Base-by-base conservation (phyloP, 1,140 invertebrate species). In the Rhyzopertha dominica region DNA sequence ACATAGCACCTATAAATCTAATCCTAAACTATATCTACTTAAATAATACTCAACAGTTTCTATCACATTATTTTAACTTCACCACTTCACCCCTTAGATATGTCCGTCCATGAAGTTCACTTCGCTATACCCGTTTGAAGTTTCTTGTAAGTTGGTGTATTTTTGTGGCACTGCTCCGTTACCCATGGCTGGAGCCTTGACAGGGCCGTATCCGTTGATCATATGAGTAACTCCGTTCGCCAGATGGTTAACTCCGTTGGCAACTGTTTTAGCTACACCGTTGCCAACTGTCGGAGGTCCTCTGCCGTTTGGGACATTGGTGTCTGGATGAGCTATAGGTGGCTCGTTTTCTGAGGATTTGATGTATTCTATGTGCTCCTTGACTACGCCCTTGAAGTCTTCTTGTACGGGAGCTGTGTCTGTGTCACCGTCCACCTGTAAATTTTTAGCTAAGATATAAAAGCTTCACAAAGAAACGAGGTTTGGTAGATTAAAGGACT, bases 361-460 rank as follows among this genome's bases (percentile, higher is more conserved):
- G 5, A 76, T 62, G 16, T 74, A 73, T 41, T 76, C 70, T 63
- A 81, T 76, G 46, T 84, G 72, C 54, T 84, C 76, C 28, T 77
- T 69, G 13, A 88, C 71, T 0, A 82, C 75, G n/a, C 74, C 70
- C 8, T 77, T 73, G 60, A 88, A 87, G 53, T 87, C 82, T 8
- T 80, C 74, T 56, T 86, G 82, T 0, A 88, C 85, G n/a, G 76
- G 76, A 2, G 73, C 65, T 5, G 80, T 76, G 51, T 88, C 85
- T 0, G 85, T 87, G 56, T 89, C 85, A 0, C 87, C 86, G 56
- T 90, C 85, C 7, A 89, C 79, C 84, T 86, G 45, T 25, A 53
- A 44, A 31, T 31, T 24, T n/a, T n/a, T n/a, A n/a, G n/a, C n/a
- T n/a, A n/a, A n/a, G n/a, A n/a, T n/a, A n/a, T n/a, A n/a, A n/a